Evolutionary conservation across 2,113 vertebrate species (phyloP).

Genomic region (Microcebus murinus): DNA sequence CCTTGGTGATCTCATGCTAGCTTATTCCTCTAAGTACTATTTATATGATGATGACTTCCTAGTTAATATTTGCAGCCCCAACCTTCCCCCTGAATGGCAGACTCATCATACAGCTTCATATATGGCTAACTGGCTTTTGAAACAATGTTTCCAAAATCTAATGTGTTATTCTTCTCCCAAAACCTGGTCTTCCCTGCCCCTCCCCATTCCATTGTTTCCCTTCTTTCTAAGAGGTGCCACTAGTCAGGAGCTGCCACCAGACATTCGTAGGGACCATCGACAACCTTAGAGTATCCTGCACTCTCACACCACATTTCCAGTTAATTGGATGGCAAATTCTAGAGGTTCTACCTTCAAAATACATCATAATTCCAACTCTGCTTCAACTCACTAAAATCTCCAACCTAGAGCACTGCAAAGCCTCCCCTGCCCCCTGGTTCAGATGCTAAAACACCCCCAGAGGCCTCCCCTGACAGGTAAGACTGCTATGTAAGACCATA

Average conservation of each 20-base stretch:
- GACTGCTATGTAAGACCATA: accelerated
- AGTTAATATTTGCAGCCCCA: neutral
- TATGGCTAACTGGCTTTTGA: neutral
- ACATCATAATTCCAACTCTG: neutral
- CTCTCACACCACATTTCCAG: neutral
- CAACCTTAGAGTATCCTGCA: neutral
- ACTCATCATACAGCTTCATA: neutral
- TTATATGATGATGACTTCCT: neutral
- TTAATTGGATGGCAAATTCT: neutral
- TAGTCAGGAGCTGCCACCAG: neutral
- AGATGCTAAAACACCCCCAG: neutral
- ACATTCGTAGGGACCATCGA: neutral
- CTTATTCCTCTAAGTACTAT: neutral
- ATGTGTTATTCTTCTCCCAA: neutral
- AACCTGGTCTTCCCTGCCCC: neutral
- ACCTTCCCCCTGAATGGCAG: neutral
- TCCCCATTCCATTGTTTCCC: neutral
- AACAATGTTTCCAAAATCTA: neutral
- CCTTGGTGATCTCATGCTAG: neutral
- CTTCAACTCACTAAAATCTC: neutral
- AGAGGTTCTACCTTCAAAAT: neutral
- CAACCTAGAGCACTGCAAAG: neutral
- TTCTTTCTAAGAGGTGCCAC: neutral
- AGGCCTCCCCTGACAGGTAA: too few relatives aligned
- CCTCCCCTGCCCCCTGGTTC: neutral